These are phyloP conservation scores for Orientallactaga sibirica DNA, from an alignment of 2,797 vertebrate species.

Conservation along the genomic window DNA sequence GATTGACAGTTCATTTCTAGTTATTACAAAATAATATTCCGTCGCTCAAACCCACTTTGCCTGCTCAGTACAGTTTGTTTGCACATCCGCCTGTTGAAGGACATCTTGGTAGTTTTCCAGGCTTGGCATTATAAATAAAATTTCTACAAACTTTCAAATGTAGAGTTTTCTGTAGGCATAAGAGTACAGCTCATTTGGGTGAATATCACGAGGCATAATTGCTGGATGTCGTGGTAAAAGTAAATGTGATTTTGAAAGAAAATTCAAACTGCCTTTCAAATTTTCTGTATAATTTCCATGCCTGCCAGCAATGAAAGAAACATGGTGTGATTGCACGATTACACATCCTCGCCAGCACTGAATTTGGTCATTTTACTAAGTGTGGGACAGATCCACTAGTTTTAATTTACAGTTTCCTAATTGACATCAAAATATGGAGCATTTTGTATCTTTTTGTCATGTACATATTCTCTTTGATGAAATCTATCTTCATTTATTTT, in stretches of 20 bases:
- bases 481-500: background rate
- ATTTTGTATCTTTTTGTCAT: background rate
- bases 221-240: background rate
- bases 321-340: background rate
- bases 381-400: background rate
- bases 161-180: background rate
- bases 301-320: background rate
- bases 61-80: background rate
- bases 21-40: background rate
- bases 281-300: background rate
- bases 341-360: background rate
- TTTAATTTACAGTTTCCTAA: background rate
- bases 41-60: no score
- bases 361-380: background rate
- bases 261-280: background rate
- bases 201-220: background rate
- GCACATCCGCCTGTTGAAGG: background rate
- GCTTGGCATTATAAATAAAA: background rate
- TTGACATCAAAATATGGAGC: background rate
- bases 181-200: background rate
- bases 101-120: background rate
- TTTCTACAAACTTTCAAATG: background rate
- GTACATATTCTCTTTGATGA: background rate
- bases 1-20: background rate
- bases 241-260: background rate